Conservation (phyloP, 2,888 invertebrate species). For the Choristoneura rosaceana region DNA sequence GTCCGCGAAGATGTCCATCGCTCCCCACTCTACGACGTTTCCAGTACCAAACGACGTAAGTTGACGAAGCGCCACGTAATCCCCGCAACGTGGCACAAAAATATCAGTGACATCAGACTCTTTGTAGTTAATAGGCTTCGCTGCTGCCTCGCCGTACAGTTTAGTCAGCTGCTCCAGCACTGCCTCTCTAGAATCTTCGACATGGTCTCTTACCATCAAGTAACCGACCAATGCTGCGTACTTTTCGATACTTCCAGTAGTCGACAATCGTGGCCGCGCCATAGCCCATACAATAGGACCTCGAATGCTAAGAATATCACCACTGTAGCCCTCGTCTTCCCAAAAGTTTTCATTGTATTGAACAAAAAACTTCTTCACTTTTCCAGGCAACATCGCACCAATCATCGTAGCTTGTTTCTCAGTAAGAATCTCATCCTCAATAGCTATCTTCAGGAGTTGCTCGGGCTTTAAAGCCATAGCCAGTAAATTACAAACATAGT, state of each 20-base stretch:
- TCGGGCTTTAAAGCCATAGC: constrained; percentile 78
- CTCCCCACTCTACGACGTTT: constrained; percentile 71
- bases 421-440: constrained; percentile 66
- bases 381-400: constrained; percentile 60
- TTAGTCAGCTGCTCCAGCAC: constrained; percentile 71
- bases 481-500: constrained; percentile 72
- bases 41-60: constrained; percentile 53
- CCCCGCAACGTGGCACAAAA: constrained; percentile 73
- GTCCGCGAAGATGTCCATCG: constrained; percentile 75
- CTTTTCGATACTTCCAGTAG: constrained; percentile 60
- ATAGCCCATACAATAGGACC: constrained; percentile 82
- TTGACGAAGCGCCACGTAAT: constrained; percentile 65
- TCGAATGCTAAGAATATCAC: constrained; percentile 75
- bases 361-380: constrained; percentile 67
- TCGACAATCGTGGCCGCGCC: constrained; percentile 67
- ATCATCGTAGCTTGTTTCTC: constrained; percentile 54
- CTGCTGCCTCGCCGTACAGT: constrained; percentile 71
- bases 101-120: constrained; percentile 67
- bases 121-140: constrained; percentile 62
- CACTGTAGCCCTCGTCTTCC: constrained; percentile 71
- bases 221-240: constrained; percentile 68
- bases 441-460: constrained; percentile 65
- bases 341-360: constrained; percentile 74
- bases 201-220: constrained; percentile 56
- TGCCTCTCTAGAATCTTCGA: constrained; percentile 53